Conservation (phyloP, 2,888 invertebrate genomes). For the Gymnocheta viridis region DNA sequence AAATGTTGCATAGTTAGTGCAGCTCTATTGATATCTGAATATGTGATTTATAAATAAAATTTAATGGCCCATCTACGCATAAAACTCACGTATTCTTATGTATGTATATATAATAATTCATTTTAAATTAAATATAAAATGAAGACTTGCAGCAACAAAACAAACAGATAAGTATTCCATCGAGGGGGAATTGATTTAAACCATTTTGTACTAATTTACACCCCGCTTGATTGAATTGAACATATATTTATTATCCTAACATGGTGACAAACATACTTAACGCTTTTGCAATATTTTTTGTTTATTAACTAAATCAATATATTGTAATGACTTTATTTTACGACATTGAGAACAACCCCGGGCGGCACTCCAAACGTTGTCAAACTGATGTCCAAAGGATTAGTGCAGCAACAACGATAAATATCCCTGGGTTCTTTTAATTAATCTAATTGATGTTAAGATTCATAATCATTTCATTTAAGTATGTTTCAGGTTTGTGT, state of each 20-base stretch:
- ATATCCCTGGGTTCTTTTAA: conserved; percentile 1
- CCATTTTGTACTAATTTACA: conserved; percentile 27
- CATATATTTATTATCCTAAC: background rate
- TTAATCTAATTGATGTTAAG: conserved; percentile 30
- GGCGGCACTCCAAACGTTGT: conserved; percentile 3
- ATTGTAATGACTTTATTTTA: conserved; percentile 51
- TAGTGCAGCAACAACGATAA: background rate
- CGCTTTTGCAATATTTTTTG: background rate
- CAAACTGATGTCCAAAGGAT: conserved; percentile 40
- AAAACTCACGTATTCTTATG: no score
- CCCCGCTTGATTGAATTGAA: background rate
- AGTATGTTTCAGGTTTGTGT: background rate
- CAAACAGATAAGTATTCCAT: no score
- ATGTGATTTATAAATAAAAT: no score
- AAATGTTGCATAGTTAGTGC: no score
- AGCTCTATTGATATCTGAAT: no score
- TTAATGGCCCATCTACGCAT: no score
- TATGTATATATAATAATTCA: no score
- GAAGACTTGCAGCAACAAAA: no score
- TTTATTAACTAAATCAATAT: conserved; percentile 42
- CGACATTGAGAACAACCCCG: background rate
- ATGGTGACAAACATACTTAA: conserved; percentile 31
- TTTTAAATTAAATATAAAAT: no score
- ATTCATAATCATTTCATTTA: background rate
- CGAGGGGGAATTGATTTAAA: background rate